phyloP scores from a whole-genome alignment of 2,888 invertebrate species.

The Hemicrepidius hirtus region DNA sequence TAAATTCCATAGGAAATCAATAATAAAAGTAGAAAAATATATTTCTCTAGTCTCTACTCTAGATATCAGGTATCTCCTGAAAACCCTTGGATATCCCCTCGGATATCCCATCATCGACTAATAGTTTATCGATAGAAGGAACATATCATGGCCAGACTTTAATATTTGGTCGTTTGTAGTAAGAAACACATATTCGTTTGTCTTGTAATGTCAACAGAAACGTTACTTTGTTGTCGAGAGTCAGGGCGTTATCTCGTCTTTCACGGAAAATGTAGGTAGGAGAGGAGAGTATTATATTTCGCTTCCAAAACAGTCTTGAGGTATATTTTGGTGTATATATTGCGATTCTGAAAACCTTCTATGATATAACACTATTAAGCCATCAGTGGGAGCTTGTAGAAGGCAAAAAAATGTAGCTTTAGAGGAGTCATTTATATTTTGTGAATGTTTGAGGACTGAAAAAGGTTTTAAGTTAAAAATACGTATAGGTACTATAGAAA shows the following conservation, averaged over 20 bases:
- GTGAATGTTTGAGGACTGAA: not conserved
- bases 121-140: constrained; percentile 19
- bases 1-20: too few relatives aligned
- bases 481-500: not conserved
- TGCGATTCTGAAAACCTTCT: constrained; percentile 1
- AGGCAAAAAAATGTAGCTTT: not conserved
- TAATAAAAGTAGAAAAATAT: too few relatives aligned
- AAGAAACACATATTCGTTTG: constrained; percentile 16
- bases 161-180: constrained; percentile 16
- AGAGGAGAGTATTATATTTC: constrained; percentile 14
- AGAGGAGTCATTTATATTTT: too few relatives aligned
- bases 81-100: not conserved
- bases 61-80: too few relatives aligned
- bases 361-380: not conserved
- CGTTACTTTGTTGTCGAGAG: constrained; percentile 24
- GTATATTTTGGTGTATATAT: constrained; percentile 8
- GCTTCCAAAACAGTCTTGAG: constrained; percentile 7
- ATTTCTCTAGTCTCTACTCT: too few relatives aligned
- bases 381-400: not conserved
- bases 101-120: not conserved
- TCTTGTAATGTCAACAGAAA: constrained; percentile 23
- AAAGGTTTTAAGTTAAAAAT: not conserved
- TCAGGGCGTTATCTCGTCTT: constrained; percentile 18
- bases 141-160: not conserved
- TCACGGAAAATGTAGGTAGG: constrained; percentile 22